Evolutionary conservation across 2,113 vertebrate species (phyloP).

Genomic region (Telmatochromis sp.): DNA sequence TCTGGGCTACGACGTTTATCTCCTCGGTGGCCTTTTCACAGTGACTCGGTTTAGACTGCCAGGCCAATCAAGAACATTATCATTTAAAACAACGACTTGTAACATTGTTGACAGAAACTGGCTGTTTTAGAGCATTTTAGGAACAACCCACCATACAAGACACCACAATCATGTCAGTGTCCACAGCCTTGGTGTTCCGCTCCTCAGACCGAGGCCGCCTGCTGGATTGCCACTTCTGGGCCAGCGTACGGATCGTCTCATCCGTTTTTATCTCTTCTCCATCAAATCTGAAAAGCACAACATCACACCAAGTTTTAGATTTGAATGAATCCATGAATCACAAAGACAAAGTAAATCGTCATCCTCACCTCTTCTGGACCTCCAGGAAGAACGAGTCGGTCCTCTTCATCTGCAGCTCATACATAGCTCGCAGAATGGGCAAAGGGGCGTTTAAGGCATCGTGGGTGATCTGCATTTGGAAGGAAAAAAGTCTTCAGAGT

Average conservation of each 20-base stretch:
- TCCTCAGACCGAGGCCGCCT: constrained; percentile 80
- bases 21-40: constrained; percentile 89
- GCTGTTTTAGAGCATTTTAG: background rate
- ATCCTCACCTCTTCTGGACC: constrained; percentile 86
- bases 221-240: constrained; percentile 90
- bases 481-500: background rate
- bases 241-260: constrained; percentile 85
- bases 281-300: constrained; percentile 77
- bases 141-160: constrained; percentile 78
- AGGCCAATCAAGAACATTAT: background rate
- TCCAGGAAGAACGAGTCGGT: constrained; percentile 93
- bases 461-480: constrained; percentile 81
- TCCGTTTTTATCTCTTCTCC: constrained; percentile 90
- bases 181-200: constrained; percentile 84
- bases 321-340: background rate
- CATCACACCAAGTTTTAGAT: background rate
- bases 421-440: constrained; percentile 91
- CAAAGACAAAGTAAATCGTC: background rate
- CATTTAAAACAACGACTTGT: background rate
- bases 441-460: constrained; percentile 92
- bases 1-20: constrained; percentile 85
- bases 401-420: constrained; percentile 92
- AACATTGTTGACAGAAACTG: background rate
- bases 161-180: constrained; percentile 93
- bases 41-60: constrained; percentile 81